Conservation (phyloP, 2,797 vertebrate species). For the Channa striata region DNA sequence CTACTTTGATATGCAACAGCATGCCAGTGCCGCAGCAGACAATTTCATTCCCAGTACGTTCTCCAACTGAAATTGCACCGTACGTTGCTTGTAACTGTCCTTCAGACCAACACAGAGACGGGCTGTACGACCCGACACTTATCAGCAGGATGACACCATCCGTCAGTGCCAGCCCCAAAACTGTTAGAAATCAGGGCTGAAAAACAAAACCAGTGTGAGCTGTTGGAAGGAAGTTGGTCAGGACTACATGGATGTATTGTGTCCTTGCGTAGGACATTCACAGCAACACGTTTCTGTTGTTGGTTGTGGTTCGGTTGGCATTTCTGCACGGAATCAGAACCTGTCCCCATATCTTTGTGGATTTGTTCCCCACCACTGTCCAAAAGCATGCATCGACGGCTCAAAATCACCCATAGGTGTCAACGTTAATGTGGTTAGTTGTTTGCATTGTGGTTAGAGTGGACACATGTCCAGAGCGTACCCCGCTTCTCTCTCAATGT, state of each 20-base stretch:
- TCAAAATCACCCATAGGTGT: background rate
- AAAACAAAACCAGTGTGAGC: too few species aligned
- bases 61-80: background rate
- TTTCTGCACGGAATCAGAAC: too few species aligned
- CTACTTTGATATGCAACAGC: background rate
- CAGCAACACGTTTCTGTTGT: too few species aligned
- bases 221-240: background rate
- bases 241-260: background rate
- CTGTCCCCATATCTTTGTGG: background rate
- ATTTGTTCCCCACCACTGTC: background rate
- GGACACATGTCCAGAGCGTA: background rate
- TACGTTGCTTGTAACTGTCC: background rate
- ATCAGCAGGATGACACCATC: background rate
- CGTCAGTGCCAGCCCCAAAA: background rate
- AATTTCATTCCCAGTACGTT: background rate
- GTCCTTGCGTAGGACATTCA: too few species aligned
- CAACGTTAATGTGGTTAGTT: background rate
- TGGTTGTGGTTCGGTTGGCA: too few species aligned
- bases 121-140: background rate
- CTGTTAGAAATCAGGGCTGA: too few species aligned
- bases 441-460: background rate
- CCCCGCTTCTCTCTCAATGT: too few species aligned
- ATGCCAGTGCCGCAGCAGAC: background rate
- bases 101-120: background rate
- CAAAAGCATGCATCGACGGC: background rate